Conservation (phyloP, 1,140 invertebrate genomes). For the Diachasma alloeum region DNA sequence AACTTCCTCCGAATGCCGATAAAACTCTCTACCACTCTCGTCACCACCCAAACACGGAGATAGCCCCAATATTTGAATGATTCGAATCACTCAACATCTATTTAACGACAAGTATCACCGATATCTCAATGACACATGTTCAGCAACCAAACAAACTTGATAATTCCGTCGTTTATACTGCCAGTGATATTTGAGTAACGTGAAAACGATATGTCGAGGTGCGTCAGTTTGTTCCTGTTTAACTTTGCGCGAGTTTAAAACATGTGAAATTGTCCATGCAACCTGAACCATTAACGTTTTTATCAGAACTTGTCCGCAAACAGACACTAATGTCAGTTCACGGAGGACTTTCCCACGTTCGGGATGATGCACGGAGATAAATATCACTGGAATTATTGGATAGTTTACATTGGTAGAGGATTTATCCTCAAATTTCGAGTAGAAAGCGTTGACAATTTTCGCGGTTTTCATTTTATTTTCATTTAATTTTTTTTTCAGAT, state of each 20-base stretch:
- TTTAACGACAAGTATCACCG: neutral
- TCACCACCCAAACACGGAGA: too few species aligned
- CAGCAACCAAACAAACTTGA: neutral
- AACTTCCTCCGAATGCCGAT: too few species aligned
- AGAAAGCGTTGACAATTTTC: too few species aligned
- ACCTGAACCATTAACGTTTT: conserved; percentile 5
- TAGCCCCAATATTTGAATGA: too few species aligned
- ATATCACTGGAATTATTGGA: too few species aligned
- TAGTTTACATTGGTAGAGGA: too few species aligned
- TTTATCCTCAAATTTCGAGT: too few species aligned
- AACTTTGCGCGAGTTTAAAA: neutral
- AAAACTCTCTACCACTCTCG: too few species aligned
- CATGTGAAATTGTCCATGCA: conserved; percentile 9
- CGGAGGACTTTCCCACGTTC: neutral
- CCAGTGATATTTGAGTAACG: neutral
- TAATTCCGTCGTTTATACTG: neutral
- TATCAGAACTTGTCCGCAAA: conserved; percentile 3
- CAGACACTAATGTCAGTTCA: neutral
- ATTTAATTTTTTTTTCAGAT: too few species aligned
- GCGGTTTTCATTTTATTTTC: too few species aligned
- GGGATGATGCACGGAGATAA: neutral
- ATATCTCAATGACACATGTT: conserved; percentile 2
- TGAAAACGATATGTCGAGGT: neutral
- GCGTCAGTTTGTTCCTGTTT: conserved; percentile 13
- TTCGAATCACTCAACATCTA: too few species aligned